Base-by-base conservation (phyloP, 2,888 invertebrate species). In the Crocallis elinguaria region DNA sequence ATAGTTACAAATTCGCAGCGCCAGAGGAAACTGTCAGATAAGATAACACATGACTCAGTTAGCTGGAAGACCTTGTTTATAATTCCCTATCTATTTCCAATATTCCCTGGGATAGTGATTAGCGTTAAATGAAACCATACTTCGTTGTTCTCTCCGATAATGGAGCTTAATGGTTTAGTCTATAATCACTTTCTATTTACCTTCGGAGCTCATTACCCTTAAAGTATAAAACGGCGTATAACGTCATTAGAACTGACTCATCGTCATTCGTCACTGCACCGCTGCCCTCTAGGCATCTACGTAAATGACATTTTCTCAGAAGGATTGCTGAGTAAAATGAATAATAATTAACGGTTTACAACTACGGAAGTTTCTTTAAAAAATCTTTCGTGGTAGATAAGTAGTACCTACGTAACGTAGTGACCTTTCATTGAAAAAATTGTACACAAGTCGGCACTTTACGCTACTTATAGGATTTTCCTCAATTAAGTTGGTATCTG, bases 161-260 rank as follows among this genome's bases (percentile, higher is more conserved):
- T 49, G 38, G 17, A 68, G 57, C 23, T 69, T 71, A 61, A 60
- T 65, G 56, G 8, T 63, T 67, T 64, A 56, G 56, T 65, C 61
- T 69, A 53, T 76, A 77, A 75, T 75, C 69, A 67, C 73, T 67
- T 70, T 69, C 67, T 81, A 69, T 79, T 82, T 82, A 78, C 77
- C 78, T 82, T 81, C 73, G 71, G 69, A 73, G 70, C 71, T 70
- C 71, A 81, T 79, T 79, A 76, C 68, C 71, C 70, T 27, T 36
- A 23, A 16, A 7, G 32, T 13, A 14, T 39, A 30, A 13, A 2
- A 41, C 25, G 12, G 21, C 16, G 12, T 33, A 64, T 62, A 72
- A 69, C 80, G 81, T 84, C 82, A 81, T 84, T 79, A 76, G 53
- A 46, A 73, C 73, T 86, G 86, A 87, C 73, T 88, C 88, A 88